Percentiles rank a stretch among this genome's conserved stretches.
These are phyloP conservation scores for Hypomesus transpacificus DNA, from an alignment of 2,113 vertebrate species.

Conservation along the genomic window DNA sequence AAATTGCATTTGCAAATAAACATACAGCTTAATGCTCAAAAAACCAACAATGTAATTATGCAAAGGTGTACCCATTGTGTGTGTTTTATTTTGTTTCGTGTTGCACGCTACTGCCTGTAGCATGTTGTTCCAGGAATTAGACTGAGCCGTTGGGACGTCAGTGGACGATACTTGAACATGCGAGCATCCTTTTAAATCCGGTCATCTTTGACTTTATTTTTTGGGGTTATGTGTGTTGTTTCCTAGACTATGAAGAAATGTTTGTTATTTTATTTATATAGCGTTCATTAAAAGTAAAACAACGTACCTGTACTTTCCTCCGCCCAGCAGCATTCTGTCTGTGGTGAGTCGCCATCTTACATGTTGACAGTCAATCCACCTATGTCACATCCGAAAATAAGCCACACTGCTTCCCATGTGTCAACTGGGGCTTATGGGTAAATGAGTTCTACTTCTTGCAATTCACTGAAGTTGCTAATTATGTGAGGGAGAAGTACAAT, in stretches of 20 bases:
- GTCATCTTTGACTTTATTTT: not conserved
- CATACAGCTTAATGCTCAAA: too few species aligned
- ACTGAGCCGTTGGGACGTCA: slow-evolving; percentile 47
- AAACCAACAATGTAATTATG: too few species aligned
- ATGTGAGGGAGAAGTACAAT: too few species aligned
- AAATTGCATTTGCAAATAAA: too few species aligned
- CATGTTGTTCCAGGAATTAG: slow-evolving; percentile 59
- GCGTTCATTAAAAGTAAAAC: not conserved
- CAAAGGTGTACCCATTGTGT: too few species aligned
- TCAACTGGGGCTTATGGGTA: slow-evolving; percentile 51
- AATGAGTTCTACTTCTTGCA: slow-evolving; percentile 36
- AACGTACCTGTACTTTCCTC: slow-evolving; percentile 92
- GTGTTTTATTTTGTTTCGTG: too few species aligned
- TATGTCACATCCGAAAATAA: slow-evolving; percentile 80
- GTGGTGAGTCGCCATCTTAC: slow-evolving; percentile 99
- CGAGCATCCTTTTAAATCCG: not conserved
- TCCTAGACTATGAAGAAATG: not conserved
- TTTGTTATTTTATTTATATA: not conserved
- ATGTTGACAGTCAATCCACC: slow-evolving; percentile 88
- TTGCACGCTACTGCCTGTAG: too few species aligned
- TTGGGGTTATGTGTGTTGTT: not conserved
- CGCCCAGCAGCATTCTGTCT: slow-evolving; percentile 97
- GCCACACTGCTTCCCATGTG: slow-evolving; percentile 32
- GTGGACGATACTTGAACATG: not conserved
- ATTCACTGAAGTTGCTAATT: not conserved